Evolutionary conservation across 2,113 vertebrate genomes (phyloP).

Genomic region (Terrapene triunguis): DNA sequence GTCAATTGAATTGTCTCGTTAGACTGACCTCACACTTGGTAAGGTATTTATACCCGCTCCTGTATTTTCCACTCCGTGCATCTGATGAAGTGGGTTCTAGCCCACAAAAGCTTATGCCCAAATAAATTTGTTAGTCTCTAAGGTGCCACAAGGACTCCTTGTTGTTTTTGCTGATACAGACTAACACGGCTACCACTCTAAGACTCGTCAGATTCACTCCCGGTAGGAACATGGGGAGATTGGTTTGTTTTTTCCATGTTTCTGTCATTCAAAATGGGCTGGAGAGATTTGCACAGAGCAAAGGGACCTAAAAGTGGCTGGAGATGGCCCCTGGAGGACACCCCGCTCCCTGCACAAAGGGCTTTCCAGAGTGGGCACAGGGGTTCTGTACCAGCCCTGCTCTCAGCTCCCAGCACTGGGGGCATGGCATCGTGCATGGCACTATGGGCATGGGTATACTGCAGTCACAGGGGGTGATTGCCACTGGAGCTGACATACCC

Average conservation of each 20-base stretch:
- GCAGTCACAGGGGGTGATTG: not conserved
- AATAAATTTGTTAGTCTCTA: no score
- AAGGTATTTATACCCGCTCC: no score
- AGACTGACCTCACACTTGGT: no score
- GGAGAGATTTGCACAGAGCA: not conserved
- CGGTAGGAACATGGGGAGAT: not conserved
- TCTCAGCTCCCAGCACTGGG: no score
- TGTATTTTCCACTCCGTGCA: no score
- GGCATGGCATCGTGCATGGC: not conserved
- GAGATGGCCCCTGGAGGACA: not conserved
- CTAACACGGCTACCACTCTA: no score
- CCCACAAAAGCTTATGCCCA: no score
- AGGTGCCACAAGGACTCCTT: no score
- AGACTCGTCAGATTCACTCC: not conserved
- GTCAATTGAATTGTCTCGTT: no score
- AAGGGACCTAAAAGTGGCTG: not conserved
- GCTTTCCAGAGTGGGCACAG: not conserved
- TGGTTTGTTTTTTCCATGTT: not conserved
- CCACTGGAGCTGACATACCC: no score
- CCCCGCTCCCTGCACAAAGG: not conserved
- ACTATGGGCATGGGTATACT: not conserved
- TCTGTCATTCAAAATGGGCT: not conserved
- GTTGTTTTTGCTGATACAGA: no score
- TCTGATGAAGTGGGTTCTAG: no score
- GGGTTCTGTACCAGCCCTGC: not conserved